A percentile compares a stretch with the other conserved stretches of the same genome.
Conservation (phyloP, 2,113 vertebrate genomes). For the Pelvicachromis taeniatus region DNA sequence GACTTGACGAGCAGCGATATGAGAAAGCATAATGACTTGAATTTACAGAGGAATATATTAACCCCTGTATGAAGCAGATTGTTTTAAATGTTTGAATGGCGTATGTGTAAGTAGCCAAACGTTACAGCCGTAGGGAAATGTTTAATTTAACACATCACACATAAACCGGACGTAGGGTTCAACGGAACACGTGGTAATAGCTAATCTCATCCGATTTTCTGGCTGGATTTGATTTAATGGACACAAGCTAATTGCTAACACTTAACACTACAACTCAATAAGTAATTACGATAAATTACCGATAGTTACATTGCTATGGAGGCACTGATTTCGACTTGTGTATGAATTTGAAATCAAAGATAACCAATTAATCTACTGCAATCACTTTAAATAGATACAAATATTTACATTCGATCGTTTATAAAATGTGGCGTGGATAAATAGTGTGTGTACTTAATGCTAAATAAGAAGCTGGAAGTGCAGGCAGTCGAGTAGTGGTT, state of each 20-base stretch:
- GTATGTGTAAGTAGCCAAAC: background rate
- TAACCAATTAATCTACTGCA: background rate
- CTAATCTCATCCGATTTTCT: background rate
- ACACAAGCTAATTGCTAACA: background rate
- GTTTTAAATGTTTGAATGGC: background rate
- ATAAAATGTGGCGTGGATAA: background rate
- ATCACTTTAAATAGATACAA: background rate
- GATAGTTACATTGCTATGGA: background rate
- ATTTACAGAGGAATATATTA: background rate
- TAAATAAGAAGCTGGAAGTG: background rate
- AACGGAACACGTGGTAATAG: background rate
- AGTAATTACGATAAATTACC: rapidly evolving
- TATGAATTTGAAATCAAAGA: background rate
- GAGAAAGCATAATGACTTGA: background rate
- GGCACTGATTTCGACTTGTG: background rate
- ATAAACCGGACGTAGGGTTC: background rate
- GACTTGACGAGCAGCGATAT: background rate
- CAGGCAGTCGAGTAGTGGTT: background rate
- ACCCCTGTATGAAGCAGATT: background rate
- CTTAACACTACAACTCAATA: too few species aligned
- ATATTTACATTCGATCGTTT: background rate
- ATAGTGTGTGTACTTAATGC: background rate
- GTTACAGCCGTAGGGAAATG: background rate
- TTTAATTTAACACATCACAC: background rate
- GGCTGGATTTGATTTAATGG: background rate